Evolutionary conservation across 2,888 invertebrate genomes (phyloP).

Genomic region (Lomographa bimaculata): DNA sequence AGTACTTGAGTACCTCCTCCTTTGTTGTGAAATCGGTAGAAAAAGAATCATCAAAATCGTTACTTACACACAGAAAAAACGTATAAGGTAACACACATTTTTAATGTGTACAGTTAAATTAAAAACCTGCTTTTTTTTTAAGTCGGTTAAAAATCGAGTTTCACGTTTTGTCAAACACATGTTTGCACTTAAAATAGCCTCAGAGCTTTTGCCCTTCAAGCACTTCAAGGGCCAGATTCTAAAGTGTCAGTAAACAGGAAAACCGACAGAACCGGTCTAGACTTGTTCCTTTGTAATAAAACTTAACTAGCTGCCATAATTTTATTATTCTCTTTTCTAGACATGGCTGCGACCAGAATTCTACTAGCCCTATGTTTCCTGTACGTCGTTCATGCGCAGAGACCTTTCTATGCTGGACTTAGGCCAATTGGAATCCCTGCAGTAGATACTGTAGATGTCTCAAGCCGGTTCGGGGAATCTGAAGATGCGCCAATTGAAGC

Average conservation of each 20-base stretch:
- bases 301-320: conserved; percentile 7
- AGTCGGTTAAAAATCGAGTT: too few relatives aligned
- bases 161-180: background rate
- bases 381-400: conserved; percentile 71
- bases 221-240: conserved; percentile 3
- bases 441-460: conserved; percentile 58
- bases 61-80: too few relatives aligned
- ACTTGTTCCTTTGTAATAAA: too few relatives aligned
- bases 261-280: conserved; percentile 6
- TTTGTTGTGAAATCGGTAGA: background rate
- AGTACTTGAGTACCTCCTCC: too few relatives aligned
- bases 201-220: conserved; percentile 6
- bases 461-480: conserved; percentile 80
- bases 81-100: too few relatives aligned
- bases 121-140: too few relatives aligned
- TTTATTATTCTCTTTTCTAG: conserved; percentile 39
- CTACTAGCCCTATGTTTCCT: conserved; percentile 45
- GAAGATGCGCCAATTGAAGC: conserved; percentile 83
- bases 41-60: too few relatives aligned
- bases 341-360: conserved; percentile 50
- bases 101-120: too few relatives aligned
- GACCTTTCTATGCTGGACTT: conserved; percentile 86
- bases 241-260: conserved; percentile 7
- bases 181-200: background rate
- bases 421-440: conserved; percentile 85